Percentiles rank a stretch among this genome's conserved stretches.
phyloP scores from a whole-genome alignment of 2,113 vertebrate species.

The Gallinago paraguaiae region DNA sequence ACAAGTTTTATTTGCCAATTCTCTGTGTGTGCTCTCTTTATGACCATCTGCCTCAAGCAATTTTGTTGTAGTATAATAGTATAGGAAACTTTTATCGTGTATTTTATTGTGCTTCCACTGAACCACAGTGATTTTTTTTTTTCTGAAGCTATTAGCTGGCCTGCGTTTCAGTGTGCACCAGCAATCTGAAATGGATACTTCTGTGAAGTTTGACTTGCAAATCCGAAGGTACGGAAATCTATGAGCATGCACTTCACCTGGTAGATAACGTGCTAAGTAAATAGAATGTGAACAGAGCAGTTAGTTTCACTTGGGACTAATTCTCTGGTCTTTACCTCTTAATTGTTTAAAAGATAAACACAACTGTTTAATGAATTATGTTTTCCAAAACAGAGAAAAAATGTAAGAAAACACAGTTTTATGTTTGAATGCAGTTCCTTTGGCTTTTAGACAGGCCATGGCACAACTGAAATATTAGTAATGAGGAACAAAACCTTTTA shows the following conservation, averaged over 20 bases:
- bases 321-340: background rate
- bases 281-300: background rate
- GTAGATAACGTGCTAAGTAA: background rate
- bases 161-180: constrained; percentile 93
- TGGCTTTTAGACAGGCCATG: background rate
- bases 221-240: constrained; percentile 83
- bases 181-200: constrained; percentile 93
- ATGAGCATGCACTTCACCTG: background rate
- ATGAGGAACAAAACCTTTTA: background rate
- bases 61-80: background rate
- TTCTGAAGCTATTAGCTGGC: constrained; percentile 83
- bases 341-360: background rate
- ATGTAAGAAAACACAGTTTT: background rate
- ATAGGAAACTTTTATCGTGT: background rate
- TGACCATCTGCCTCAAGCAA: background rate
- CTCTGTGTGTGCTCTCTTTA: background rate
- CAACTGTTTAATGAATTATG: background rate
- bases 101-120: background rate
- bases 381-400: background rate
- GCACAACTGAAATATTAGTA: background rate
- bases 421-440: background rate
- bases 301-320: background rate
- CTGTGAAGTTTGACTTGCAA: constrained; percentile 90
- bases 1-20: background rate
- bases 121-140: background rate